These are phyloP conservation scores for Sphyrna mokarran DNA, from an alignment of 2,113 vertebrate genomes.

Conservation along the genomic window DNA sequence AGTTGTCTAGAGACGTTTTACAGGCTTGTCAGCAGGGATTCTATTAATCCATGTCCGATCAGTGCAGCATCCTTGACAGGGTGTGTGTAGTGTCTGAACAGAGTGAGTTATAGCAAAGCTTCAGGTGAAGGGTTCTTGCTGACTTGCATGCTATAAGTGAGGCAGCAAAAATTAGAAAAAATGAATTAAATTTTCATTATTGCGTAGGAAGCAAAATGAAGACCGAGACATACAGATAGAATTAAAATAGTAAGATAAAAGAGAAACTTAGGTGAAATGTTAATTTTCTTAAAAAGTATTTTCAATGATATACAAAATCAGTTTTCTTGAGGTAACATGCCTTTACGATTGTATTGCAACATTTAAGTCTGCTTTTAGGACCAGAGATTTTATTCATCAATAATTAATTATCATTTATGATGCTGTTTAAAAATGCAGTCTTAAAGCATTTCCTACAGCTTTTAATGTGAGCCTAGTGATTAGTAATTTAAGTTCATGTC, in stretches of 20 bases:
- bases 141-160: neutral
- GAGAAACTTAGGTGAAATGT: neutral
- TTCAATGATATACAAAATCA: neutral
- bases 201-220: neutral
- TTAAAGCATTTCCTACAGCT: neutral
- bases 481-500: neutral
- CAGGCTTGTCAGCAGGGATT: neutral
- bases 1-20: neutral
- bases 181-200: neutral
- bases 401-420: neutral
- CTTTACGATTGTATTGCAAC: neutral
- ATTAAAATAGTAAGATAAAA: neutral
- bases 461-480: neutral
- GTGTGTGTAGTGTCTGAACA: neutral
- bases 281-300: neutral
- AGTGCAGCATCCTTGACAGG: neutral
- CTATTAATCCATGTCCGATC: neutral
- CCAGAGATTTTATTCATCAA: neutral
- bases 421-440: neutral
- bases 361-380: too few species aligned
- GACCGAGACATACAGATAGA: neutral
- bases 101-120: neutral
- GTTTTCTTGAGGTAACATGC: neutral
- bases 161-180: neutral
- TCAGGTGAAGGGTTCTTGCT: neutral